These are phyloP conservation scores for Zeus faber DNA, from an alignment of 2,113 vertebrate species.

Conservation along the genomic window DNA sequence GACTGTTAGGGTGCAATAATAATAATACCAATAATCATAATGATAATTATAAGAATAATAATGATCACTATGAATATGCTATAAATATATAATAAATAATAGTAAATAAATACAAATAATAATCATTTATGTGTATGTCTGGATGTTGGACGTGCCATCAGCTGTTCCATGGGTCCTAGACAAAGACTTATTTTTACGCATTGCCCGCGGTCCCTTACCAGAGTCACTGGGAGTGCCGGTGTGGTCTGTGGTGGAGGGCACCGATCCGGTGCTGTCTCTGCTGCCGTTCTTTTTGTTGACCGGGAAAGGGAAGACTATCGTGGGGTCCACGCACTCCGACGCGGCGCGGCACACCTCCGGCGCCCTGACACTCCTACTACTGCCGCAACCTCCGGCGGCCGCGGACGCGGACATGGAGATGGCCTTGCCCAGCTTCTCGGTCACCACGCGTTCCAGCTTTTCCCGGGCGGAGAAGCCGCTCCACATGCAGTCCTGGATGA, in stretches of 20 bases:
- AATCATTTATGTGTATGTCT: neutral
- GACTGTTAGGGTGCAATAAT: neutral
- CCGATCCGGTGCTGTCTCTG: slow-evolving; percentile 43
- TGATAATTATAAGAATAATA: slow-evolving; percentile 7
- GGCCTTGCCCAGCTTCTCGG: slow-evolving; percentile 87
- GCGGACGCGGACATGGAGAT: slow-evolving; percentile 54
- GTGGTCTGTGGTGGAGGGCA: slow-evolving; percentile 48
- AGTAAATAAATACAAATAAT: neutral
- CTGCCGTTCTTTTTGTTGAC: slow-evolving; percentile 77
- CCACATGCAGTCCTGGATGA: slow-evolving; percentile 99
- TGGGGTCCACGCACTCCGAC: slow-evolving; percentile 88
- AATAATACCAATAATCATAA: slow-evolving; percentile 15
- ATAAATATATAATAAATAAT: neutral
- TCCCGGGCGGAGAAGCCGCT: slow-evolving; percentile 93
- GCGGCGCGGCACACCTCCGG: slow-evolving; percentile 76
- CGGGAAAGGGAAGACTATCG: slow-evolving; percentile 90
- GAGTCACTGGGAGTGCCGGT: slow-evolving; percentile 83
- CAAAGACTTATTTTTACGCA: slow-evolving; percentile 24
- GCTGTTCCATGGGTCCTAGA: neutral
- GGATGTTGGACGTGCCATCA: neutral
- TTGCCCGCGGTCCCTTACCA: slow-evolving; percentile 71
- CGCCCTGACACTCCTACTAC: slow-evolving; percentile 52
- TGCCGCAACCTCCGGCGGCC: slow-evolving; percentile 15
- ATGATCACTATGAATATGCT: slow-evolving; percentile 4
- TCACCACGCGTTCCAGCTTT: slow-evolving; percentile 91